Evolutionary conservation across 2,797 vertebrate genomes (phyloP).

Genomic region (Rhabdomys pumilio): DNA sequence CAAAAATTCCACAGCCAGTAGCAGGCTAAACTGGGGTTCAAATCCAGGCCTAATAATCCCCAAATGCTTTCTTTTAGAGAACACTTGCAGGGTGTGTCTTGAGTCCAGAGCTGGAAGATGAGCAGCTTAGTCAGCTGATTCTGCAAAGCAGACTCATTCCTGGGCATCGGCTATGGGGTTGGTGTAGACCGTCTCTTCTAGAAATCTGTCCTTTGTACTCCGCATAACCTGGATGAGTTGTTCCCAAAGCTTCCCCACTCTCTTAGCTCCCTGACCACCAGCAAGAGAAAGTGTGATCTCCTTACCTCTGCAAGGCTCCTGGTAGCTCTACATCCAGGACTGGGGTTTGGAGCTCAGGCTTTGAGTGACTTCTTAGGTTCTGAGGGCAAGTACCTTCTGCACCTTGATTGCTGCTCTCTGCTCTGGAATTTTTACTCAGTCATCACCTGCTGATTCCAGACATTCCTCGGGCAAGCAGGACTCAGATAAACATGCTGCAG

Average conservation of each 20-base stretch:
- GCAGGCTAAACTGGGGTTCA: background rate
- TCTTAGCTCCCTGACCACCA: rapidly evolving
- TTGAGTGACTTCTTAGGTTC: background rate
- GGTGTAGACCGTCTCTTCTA: background rate
- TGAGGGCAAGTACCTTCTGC: background rate
- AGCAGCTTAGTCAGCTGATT: background rate
- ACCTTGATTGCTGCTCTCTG: no score
- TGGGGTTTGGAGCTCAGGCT: background rate
- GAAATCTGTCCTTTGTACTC: background rate
- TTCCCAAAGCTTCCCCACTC: background rate
- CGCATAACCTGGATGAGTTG: background rate
- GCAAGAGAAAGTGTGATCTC: background rate
- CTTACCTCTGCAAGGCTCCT: no score
- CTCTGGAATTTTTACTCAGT: rapidly evolving
- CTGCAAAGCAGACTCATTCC: rapidly evolving
- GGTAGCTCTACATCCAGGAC: background rate
- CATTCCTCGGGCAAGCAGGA: rapidly evolving
- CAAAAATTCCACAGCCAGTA: background rate
- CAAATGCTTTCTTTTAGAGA: background rate
- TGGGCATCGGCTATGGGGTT: rapidly evolving
- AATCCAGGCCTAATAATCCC: background rate
- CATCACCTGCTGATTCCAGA: background rate
- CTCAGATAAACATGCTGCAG: rapidly evolving
- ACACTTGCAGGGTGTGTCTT: rapidly evolving
- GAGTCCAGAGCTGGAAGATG: background rate